phyloP scores from a whole-genome alignment of 2,113 vertebrate species.

The Nothocercus julius region DNA sequence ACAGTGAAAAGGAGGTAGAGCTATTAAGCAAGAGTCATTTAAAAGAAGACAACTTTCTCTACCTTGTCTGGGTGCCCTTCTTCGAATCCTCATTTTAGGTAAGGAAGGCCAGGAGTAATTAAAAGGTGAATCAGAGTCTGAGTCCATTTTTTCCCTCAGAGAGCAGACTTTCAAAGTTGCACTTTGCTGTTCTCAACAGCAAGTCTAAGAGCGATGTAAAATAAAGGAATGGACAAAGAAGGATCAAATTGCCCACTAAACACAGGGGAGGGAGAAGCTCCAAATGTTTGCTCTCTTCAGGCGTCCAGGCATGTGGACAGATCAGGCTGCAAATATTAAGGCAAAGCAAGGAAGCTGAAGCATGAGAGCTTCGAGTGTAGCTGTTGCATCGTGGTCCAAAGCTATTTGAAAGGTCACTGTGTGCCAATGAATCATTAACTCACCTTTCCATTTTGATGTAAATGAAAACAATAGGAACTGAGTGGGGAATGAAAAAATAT shows the following conservation, averaged over 20 bases:
- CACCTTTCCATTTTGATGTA: conserved; percentile 81
- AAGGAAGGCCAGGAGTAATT: conserved; percentile 99
- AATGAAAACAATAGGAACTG: conserved; percentile 75
- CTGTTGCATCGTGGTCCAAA: conserved; percentile 73
- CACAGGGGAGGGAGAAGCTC: conserved; percentile 77
- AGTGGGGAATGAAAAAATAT: conserved; percentile 35
- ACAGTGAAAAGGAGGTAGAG: conserved; percentile 27
- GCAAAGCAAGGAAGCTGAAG: conserved; percentile 67
- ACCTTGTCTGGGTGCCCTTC: conserved; percentile 90
- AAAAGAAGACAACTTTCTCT: conserved; percentile 63
- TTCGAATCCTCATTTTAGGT: conserved; percentile 94
- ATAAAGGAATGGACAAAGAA: conserved; percentile 76
- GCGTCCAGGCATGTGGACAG: conserved; percentile 78
- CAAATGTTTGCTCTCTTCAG: conserved; percentile 79
- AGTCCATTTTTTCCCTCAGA: conserved; percentile 87
- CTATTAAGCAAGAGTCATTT: neutral
- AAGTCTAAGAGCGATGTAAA: conserved; percentile 76
- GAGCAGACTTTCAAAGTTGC: conserved; percentile 34
- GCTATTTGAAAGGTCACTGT: conserved; percentile 83
- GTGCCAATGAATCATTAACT: conserved; percentile 91
- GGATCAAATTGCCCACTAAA: conserved; percentile 77
- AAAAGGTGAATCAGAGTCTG: conserved; percentile 97
- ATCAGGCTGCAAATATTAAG: conserved; percentile 80
- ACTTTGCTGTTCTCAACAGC: conserved; percentile 53
- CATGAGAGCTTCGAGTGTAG: conserved; percentile 36